Evolutionary conservation across 2,888 invertebrate species (phyloP).

Genomic region (Rhagium mordax): DNA sequence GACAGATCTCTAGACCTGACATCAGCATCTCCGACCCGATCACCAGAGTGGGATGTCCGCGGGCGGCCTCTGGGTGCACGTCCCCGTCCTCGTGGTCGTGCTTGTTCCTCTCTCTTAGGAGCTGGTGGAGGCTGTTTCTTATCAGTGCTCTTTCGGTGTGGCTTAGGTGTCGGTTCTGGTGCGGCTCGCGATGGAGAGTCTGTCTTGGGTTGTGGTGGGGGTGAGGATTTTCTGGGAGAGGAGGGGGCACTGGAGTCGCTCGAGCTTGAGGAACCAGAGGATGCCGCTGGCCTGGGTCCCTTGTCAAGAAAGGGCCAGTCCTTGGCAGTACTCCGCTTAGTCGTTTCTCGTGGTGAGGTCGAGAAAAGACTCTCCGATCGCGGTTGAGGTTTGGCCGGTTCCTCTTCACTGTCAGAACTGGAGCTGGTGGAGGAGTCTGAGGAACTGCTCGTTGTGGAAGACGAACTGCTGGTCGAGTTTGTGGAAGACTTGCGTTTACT

Average conservation of each 20-base stretch:
- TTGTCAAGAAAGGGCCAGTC: slow-evolving; percentile 88
- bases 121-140: slow-evolving; percentile 40
- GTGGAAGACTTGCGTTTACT: slow-evolving; percentile 72
- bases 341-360: slow-evolving; percentile 59
- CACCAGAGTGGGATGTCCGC: slow-evolving; percentile 70
- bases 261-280: slow-evolving; percentile 76
- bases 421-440: slow-evolving; percentile 72
- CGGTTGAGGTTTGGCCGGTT: slow-evolving; percentile 53
- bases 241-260: slow-evolving; percentile 69
- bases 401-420: slow-evolving; percentile 75
- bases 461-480: slow-evolving; percentile 72
- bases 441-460: slow-evolving; percentile 71
- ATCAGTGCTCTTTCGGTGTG: slow-evolving; percentile 38
- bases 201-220: slow-evolving; percentile 42
- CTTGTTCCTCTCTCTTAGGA: slow-evolving; percentile 83
- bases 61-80: slow-evolving; percentile 58
- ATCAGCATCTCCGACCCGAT: slow-evolving; percentile 80
- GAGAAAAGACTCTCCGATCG: slow-evolving; percentile 54
- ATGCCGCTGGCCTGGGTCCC: slow-evolving; percentile 80
- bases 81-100: slow-evolving; percentile 65
- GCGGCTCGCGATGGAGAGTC: slow-evolving; percentile 50
- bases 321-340: slow-evolving; percentile 71
- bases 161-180: slow-evolving; percentile 39
- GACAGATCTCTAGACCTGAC: slow-evolving; percentile 77
- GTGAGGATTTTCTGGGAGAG: slow-evolving; percentile 52